These are phyloP conservation scores for Kryptopterus vitreolus DNA, from an alignment of 2,797 vertebrate genomes.

Conservation along the genomic window DNA sequence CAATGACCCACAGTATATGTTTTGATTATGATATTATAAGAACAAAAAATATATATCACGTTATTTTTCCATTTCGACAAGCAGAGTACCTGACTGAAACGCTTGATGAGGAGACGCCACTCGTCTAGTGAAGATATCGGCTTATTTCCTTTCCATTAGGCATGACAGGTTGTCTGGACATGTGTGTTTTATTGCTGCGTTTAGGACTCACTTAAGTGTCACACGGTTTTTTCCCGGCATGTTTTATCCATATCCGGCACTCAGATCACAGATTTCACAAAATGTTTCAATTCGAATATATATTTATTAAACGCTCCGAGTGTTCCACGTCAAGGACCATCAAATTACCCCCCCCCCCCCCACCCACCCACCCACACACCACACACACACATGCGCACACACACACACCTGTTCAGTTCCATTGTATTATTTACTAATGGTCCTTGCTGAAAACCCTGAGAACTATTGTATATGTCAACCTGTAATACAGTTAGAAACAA, in stretches of 20 bases:
- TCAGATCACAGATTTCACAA: constrained; percentile 45
- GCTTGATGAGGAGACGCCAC: constrained; percentile 6
- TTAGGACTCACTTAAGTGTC: constrained; percentile 48
- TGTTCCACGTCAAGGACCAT: constrained; percentile 41
- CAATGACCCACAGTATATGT: constrained; percentile 55
- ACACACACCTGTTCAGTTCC: constrained; percentile 29
- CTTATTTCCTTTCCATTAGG: constrained; percentile 51
- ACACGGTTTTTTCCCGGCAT: constrained; percentile 50
- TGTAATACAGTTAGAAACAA: background rate
- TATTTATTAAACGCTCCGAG: constrained; percentile 18
- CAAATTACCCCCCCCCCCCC: background rate
- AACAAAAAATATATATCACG: constrained; percentile 39
- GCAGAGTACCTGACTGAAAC: constrained; percentile 19
- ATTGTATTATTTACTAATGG: constrained; percentile 16
- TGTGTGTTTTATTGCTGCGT: constrained; percentile 47
- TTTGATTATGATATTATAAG: constrained; percentile 57
- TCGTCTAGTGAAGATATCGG: constrained; percentile 14
- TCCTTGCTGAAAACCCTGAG: background rate
- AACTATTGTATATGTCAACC: constrained; percentile 18
- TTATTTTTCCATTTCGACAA: constrained; percentile 57
- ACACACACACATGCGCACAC: too few relatives aligned
- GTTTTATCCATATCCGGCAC: constrained; percentile 48
- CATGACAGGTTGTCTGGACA: constrained; percentile 44
- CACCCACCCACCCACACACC: too few relatives aligned
- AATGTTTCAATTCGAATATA: background rate